These are phyloP conservation scores for Sipha flava DNA, from an alignment of 1,140 invertebrate genomes.

Conservation along the genomic window DNA sequence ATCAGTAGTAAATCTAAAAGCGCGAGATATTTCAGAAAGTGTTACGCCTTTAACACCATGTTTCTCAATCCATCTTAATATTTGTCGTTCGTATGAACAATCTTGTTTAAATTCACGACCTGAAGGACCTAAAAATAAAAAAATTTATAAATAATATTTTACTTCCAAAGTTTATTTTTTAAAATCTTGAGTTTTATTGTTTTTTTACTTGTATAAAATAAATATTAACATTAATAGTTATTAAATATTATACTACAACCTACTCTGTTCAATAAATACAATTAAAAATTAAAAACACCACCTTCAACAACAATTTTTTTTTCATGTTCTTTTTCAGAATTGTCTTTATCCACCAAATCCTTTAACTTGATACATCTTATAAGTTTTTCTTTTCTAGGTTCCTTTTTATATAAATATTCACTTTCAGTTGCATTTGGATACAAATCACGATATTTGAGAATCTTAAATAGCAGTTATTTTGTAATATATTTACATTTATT, in stretches of 20 bases:
- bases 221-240: too few species aligned
- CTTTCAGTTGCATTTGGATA: slow-evolving; percentile 50
- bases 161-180: too few species aligned
- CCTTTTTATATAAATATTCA: slow-evolving; percentile 50
- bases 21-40: slow-evolving; percentile 3
- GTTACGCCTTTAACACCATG: neutral
- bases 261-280: too few species aligned
- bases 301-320: slow-evolving; percentile 46
- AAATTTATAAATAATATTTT: neutral
- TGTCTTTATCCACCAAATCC: slow-evolving; percentile 43
- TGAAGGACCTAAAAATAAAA: neutral
- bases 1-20: slow-evolving; percentile 14
- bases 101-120: slow-evolving; percentile 16
- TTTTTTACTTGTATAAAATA: too few species aligned
- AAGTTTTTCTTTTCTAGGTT: slow-evolving; percentile 46
- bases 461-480: slow-evolving; percentile 23
- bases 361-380: slow-evolving; percentile 44
- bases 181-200: too few species aligned
- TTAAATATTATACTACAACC: too few species aligned
- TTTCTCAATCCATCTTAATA: slow-evolving; percentile 29
- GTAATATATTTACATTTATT: neutral
- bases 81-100: slow-evolving; percentile 10
- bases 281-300: neutral
- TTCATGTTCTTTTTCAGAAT: neutral
- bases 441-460: slow-evolving; percentile 48